Evolutionary conservation across 64 coral and sea anemone genomes (phyloP).

Genomic region (Anthopleura sola): DNA sequence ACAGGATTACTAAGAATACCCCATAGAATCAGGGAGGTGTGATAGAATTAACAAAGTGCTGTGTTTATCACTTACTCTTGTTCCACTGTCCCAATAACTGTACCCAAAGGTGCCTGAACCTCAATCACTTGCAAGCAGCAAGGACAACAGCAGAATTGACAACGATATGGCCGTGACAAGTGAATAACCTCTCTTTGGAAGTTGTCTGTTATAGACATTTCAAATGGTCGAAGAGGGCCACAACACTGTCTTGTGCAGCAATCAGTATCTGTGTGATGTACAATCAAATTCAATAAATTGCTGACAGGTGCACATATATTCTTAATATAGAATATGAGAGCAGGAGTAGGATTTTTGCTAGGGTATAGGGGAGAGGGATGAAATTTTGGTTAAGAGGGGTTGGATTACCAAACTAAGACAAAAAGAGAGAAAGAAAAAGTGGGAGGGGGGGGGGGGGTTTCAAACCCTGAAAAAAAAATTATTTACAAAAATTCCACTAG

Average conservation of each 20-base stretch:
- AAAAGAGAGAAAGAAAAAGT: no score
- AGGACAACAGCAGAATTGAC: constrained; percentile 75
- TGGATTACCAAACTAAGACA: no score
- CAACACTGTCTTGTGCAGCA: constrained; percentile 86
- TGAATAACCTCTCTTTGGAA: constrained; percentile 81
- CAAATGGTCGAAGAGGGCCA: constrained; percentile 89
- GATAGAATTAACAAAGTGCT: background rate
- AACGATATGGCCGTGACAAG: constrained; percentile 73
- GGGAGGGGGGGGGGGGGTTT: no score
- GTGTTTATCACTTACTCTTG: constrained; percentile 58
- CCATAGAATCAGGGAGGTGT: no score
- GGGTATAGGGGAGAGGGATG: no score
- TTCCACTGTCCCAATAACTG: constrained; percentile 80
- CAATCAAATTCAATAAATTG: background rate
- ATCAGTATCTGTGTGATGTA: constrained; percentile 68
- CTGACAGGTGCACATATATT: no score
- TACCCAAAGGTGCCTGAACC: constrained; percentile 78
- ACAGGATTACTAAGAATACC: no score
- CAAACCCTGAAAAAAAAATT: no score
- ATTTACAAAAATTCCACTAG: no score
- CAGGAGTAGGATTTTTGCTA: no score
- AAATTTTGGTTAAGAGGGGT: no score
- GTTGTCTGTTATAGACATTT: constrained; percentile 85
- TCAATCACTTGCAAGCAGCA: constrained; percentile 87
- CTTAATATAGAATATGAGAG: no score